phyloP scores from a whole-genome alignment of 2,113 vertebrate genomes.

The Eublepharis macularius region DNA sequence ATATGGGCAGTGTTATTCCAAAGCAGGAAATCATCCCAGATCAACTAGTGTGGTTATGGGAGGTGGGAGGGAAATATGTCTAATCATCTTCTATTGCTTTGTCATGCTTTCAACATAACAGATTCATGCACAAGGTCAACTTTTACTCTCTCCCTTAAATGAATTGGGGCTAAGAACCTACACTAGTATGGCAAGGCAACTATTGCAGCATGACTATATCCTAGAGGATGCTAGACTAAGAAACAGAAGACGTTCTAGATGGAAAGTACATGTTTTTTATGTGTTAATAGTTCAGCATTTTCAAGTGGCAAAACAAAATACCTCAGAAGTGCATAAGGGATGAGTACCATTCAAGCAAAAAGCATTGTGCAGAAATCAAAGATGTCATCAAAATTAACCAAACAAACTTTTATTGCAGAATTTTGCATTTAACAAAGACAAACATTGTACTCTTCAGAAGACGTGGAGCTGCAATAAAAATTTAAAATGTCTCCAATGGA shows the following conservation, averaged over 20 bases:
- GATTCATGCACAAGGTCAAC: not conserved
- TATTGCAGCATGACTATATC: not conserved
- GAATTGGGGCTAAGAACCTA: not conserved
- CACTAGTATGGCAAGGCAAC: not conserved
- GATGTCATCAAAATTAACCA: fast-evolving
- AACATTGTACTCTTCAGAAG: not conserved
- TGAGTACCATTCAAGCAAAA: not conserved
- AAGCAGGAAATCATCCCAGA: not conserved
- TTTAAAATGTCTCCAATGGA: not conserved
- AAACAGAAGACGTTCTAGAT: not conserved
- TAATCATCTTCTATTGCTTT: not conserved
- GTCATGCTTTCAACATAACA: not conserved
- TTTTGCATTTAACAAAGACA: not conserved
- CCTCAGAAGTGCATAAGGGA: not conserved
- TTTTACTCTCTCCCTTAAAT: not conserved
- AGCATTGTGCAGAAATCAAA: not conserved
- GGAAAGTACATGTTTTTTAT: not conserved
- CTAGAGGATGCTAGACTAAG: too few species aligned
- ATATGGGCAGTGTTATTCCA: not conserved
- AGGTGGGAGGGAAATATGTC: not conserved
- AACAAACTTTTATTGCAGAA: not conserved
- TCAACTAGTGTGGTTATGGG: not conserved
- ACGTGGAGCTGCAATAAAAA: not conserved
- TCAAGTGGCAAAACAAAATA: not conserved
- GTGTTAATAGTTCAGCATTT: not conserved